Base-by-base conservation (phyloP, 1,140 invertebrate species). In the Trissolcus basalis region DNA sequence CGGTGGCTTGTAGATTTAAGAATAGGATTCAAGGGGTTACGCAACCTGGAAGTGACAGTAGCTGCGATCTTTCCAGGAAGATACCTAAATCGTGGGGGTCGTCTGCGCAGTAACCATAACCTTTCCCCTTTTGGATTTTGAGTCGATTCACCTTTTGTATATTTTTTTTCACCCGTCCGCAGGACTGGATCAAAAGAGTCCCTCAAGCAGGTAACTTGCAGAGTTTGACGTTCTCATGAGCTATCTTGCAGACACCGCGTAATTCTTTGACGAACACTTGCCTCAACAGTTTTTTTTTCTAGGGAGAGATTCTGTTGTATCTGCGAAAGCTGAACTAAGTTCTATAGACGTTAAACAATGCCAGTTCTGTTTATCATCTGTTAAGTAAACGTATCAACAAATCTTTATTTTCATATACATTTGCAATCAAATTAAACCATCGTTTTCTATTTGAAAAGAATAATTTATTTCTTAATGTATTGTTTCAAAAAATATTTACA, bases 11-110 rank as follows among this genome's bases (percentile, higher is more conserved):
- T 6, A 3, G 15, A 48, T n/a, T n/a, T 69, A 71, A 74, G 72
- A 78, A 81, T 77, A 77, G 65, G 59, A 75, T 74, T 77, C 71
- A 84, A 84, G 84, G 84, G 85, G 84, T 85, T 86, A 80, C 65
- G 78, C 80, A 84, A 83, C 81, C 80, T 80, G 55, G 67, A 74
- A 65, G 65, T 75, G 77, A 81, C 84, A 76, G 44, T 36, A 71
- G 50, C 67, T 44, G 78, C 73, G 80, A 83, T 81, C 79, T 76
- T 72, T 78, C 73, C 48, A 51, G 11, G 39, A 59, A 47, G 36
- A 49, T 78, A 65, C 64, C 70, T 71, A 72, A 54, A 63, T 80
- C 77, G 63, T 80, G 78, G 81, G 83, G 82, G 78, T 84, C 77
- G 54, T 9, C 47, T 64, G 55, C 45, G 48, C 61, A 47, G 73